Percentiles rank a stretch among this genome's conserved stretches.
phyloP scores from a whole-genome alignment of 2,113 vertebrate species.

The Oreotragus oreotragus region DNA sequence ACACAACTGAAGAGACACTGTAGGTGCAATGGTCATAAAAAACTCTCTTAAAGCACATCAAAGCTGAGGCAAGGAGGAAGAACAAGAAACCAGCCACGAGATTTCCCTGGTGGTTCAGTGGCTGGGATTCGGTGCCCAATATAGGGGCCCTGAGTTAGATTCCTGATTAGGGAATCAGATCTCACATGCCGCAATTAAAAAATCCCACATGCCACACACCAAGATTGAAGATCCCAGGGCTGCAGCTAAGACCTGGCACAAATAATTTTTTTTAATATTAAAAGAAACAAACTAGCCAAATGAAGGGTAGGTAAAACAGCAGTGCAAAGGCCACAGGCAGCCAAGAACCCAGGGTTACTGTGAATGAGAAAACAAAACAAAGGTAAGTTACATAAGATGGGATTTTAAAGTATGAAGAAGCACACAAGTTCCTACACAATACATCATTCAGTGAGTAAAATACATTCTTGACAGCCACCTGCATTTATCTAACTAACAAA shows the following conservation, averaged over 20 bases:
- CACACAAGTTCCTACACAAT: not conserved
- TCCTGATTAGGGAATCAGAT: not conserved
- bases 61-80: not conserved
- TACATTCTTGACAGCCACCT: not conserved
- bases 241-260: not conserved
- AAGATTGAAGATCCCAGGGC: not conserved
- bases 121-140: not conserved
- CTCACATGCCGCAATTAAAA: not conserved
- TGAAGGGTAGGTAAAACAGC: not conserved
- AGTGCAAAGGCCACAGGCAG: not conserved
- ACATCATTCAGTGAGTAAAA: not conserved
- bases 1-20: not conserved
- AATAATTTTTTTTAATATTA: not conserved
- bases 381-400: not conserved
- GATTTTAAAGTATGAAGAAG: not conserved
- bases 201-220: not conserved
- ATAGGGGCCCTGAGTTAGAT: not conserved
- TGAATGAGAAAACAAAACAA: not conserved
- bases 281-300: not conserved
- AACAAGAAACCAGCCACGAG: not conserved
- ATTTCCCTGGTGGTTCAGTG: not conserved
- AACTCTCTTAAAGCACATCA: not conserved
- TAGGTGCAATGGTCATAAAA: not conserved
- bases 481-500: not conserved
- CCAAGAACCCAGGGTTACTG: not conserved